Evolutionary conservation across 30 jellyfish, hydroid and myxozoan genomes (phyloP).

Genomic region (Hydractinia symbiolongicarpus): DNA sequence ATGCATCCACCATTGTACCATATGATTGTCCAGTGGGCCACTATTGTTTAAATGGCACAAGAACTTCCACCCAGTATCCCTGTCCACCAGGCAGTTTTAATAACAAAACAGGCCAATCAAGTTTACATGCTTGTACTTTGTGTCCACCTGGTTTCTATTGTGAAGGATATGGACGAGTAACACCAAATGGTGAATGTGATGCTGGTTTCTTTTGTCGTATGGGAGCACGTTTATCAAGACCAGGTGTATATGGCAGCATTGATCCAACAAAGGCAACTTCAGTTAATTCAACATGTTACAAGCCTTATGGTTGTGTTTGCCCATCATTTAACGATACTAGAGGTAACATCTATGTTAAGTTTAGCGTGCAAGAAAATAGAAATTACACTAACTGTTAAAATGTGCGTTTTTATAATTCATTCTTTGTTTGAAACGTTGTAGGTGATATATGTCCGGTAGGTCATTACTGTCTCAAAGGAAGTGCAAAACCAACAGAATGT

Average conservation of each 20-base stretch:
- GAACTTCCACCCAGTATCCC: constrained; percentile 43
- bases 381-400: too few species aligned
- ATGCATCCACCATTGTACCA: constrained; percentile 57
- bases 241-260: constrained; percentile 28
- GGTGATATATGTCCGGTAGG: constrained; percentile 14
- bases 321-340: constrained; percentile 12
- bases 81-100: constrained; percentile 90
- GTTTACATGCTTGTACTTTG: constrained; percentile 33
- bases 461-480: constrained; percentile 20
- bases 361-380: too few species aligned
- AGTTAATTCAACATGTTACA: constrained; percentile 58
- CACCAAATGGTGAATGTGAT: constrained; percentile 66
- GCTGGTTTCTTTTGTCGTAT: constrained; percentile 73
- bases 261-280: background rate
- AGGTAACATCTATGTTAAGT: constrained; percentile 30
- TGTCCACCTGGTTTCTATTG: constrained; percentile 75
- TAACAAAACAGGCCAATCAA: constrained; percentile 59
- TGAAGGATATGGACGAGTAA: constrained; percentile 59
- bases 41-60: constrained; percentile 67
- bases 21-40: constrained; percentile 72
- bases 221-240: constrained; percentile 72
- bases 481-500: constrained; percentile 51
- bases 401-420: too few species aligned
- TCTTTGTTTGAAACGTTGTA: background rate
- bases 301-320: constrained; percentile 68